Base-by-base conservation (phyloP, 1,140 invertebrate genomes). In the Alviniconcha marisindica region DNA sequence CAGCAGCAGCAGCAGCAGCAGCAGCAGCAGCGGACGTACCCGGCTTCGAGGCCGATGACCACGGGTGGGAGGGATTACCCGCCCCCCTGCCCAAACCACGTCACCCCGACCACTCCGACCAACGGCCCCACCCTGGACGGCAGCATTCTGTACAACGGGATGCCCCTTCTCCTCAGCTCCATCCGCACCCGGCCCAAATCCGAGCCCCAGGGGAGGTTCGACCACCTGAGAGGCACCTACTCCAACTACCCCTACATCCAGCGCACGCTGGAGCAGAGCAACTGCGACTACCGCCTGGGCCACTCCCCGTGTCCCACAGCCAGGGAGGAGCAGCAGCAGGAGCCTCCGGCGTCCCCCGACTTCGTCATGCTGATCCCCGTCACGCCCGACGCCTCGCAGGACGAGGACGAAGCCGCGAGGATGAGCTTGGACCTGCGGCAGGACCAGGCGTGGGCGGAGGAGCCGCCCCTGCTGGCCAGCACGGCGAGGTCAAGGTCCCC, bases 81-180 rank as follows among this genome's bases (percentile, higher is more conserved):
- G 1, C 24, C 10, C 36, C 10, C 36, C 15, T 33, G 18, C 14
- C 42, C 60, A 38, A n/a, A n/a, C n/a, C n/a, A n/a, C n/a, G 36
- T 44, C 21, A 40, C 56, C 40, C 60, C 60, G 21, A n/a, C 38
- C 54, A 51, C 69, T 33, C 69, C 69, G 1, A 76, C 71, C 18
- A 82, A 76, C 71, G 81, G 81, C 21, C 81, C 81, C 2, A 76
- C 81, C 21, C n/a, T 28, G 36, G 24, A 56, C 73, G 81, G 81
- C 10, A 82, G 81, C 42, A 48, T 76, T 7, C 54, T 82, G 69
- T 82, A 82, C 36, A 74, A 76, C 33, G 71, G 51, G 24, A 63
- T 44, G 5, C 66, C 66, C 33, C 48, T 54, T 4, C 40, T 74
- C n/a, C 73, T 82, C 44, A 77, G 54, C 24, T 28, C 69, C 33